phyloP scores from a whole-genome alignment of 2,113 vertebrate genomes.

The Cololabis saira region DNA sequence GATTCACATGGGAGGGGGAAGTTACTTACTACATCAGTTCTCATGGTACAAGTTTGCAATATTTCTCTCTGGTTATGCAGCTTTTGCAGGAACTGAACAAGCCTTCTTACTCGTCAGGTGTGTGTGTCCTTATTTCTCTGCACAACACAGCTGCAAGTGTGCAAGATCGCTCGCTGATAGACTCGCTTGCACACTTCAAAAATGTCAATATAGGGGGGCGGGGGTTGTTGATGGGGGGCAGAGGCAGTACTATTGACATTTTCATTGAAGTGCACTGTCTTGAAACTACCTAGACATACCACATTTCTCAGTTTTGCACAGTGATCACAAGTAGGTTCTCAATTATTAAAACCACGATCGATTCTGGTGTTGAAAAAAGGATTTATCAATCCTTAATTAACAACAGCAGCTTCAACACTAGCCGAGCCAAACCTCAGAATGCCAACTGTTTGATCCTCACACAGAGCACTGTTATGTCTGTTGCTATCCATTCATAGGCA shows the following conservation, averaged over 20 bases:
- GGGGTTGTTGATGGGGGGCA: neutral
- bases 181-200: neutral
- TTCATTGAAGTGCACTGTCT: too few species aligned
- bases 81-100: constrained; percentile 39
- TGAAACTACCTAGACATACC: too few species aligned
- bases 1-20: constrained; percentile 84
- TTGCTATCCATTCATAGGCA: constrained; percentile 27
- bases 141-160: constrained; percentile 57
- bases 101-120: constrained; percentile 39
- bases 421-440: neutral
- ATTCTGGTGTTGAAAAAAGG: too few species aligned
- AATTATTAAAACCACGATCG: too few species aligned
- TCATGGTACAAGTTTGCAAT: constrained; percentile 78
- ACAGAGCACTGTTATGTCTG: constrained; percentile 1
- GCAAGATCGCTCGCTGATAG: constrained; percentile 25
- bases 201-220: constrained; percentile 6
- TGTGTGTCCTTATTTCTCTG: constrained; percentile 34
- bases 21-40: constrained; percentile 81
- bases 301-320: too few species aligned
- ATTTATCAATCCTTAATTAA: neutral
- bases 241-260: too few species aligned
- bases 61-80: constrained; percentile 69
- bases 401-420: constrained; percentile 14
- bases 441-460: constrained; percentile 15
- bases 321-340: too few species aligned